phyloP scores from a whole-genome alignment of 1,140 invertebrate genomes.

The Drosophila murphyi region DNA sequence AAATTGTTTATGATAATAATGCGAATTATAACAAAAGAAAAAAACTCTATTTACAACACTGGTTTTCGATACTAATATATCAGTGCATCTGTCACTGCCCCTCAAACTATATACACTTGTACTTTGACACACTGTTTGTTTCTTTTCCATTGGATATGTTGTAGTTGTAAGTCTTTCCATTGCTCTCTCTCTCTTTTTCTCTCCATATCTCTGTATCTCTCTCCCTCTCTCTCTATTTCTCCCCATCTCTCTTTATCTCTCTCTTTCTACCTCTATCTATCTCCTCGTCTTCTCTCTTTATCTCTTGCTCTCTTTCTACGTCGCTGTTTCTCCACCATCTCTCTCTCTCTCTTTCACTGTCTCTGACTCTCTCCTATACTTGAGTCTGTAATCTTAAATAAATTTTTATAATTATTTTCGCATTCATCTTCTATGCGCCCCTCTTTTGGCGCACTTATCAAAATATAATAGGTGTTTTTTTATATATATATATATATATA shows the following conservation, averaged over 20 bases:
- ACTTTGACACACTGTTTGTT: not conserved
- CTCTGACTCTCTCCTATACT: too few species aligned
- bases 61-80: slow-evolving; percentile 3
- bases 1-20: not conserved
- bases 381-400: not conserved
- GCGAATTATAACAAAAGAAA: not conserved
- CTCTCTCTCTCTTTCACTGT: slow-evolving; percentile 6
- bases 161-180: not conserved
- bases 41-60: slow-evolving; percentile 10
- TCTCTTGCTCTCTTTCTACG: not conserved
- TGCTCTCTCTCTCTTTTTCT: not conserved
- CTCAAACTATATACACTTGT: not conserved
- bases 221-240: slow-evolving; percentile 6
- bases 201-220: slow-evolving; percentile 2
- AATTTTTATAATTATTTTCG: not conserved
- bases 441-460: slow-evolving; percentile 21
- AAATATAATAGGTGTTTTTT: slow-evolving; percentile 72
- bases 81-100: not conserved
- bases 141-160: not conserved
- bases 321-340: not conserved
- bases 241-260: not conserved
- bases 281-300: not conserved
- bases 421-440: not conserved
- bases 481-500: slow-evolving; percentile 33
- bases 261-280: not conserved